phyloP scores from a whole-genome alignment of 1,140 invertebrate species.

The Zaprionus camerounensis region DNA sequence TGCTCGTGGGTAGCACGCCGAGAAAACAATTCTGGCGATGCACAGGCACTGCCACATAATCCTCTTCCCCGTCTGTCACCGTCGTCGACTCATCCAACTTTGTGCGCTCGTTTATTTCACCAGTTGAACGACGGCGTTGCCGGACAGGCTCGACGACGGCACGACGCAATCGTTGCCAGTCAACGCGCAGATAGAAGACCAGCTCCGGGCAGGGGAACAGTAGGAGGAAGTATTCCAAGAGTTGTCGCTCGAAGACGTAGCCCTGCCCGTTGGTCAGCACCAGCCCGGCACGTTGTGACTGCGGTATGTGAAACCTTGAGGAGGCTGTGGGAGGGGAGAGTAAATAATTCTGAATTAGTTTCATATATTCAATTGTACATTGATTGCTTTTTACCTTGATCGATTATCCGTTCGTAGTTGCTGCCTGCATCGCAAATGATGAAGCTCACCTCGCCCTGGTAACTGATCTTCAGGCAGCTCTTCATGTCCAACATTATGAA shows the following conservation, averaged over 20 bases:
- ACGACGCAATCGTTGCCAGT: conserved; percentile 60
- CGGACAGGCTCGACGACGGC: conserved; percentile 9
- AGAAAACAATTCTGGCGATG: conserved; percentile 76
- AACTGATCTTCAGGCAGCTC: conserved; percentile 62
- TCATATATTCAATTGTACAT: neutral
- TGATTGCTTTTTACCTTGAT: conserved; percentile 48
- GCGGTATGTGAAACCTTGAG: conserved; percentile 55
- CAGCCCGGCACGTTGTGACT: conserved; percentile 45
- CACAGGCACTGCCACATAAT: conserved; percentile 67
- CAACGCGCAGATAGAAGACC: conserved; percentile 64
- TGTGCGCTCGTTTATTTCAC: neutral
- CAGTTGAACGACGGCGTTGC: conserved; percentile 35
- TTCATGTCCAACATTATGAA: conserved; percentile 43
- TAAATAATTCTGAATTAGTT: neutral
- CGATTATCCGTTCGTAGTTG: conserved; percentile 61
- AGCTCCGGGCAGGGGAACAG: conserved; percentile 72
- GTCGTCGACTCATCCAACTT: neutral
- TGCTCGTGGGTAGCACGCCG: conserved; percentile 49
- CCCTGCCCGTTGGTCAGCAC: conserved; percentile 68
- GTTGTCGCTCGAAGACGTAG: conserved; percentile 64
- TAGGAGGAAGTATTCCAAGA: conserved; percentile 73
- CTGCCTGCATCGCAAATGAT: conserved; percentile 52
- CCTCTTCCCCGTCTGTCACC: neutral
- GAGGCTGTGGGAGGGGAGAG: conserved; percentile 36
- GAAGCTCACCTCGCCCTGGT: conserved; percentile 49